Evolutionary conservation across 2,888 invertebrate genomes (phyloP).

Genomic region (Nasonia oneida): DNA sequence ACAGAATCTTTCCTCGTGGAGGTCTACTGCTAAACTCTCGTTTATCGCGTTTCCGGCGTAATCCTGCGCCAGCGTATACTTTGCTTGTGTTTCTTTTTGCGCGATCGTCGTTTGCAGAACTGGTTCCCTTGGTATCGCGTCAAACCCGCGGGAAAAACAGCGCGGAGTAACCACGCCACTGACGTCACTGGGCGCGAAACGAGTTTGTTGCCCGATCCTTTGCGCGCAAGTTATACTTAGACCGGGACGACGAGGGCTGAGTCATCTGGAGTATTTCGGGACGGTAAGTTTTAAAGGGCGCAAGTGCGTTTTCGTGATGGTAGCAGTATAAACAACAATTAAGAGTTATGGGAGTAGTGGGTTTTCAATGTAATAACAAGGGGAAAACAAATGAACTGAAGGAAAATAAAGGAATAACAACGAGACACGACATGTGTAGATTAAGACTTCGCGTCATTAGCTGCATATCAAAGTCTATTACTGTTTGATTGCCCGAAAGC

Average conservation of each 20-base stretch:
- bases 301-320: neutral
- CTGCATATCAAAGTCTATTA: neutral
- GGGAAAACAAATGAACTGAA: neutral
- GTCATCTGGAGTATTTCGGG: neutral
- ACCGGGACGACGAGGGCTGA: neutral
- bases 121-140: neutral
- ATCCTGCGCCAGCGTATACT: neutral
- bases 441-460: neutral
- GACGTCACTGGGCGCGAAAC: neutral
- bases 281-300: neutral
- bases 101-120: neutral
- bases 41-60: neutral
- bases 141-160: neutral
- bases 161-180: neutral
- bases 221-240: neutral
- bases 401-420: neutral
- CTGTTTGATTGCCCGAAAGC: neutral
- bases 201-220: neutral
- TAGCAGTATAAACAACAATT: too few relatives aligned
- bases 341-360: neutral
- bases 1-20: constrained; percentile 1
- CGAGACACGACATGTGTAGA: neutral
- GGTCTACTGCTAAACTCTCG: neutral
- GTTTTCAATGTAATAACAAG: neutral
- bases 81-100: neutral